Evolutionary conservation across 2,797 vertebrate species (phyloP), one percentile per base, ranked within the genome.

Genomic region (Macropus fuliginosus): DNA sequence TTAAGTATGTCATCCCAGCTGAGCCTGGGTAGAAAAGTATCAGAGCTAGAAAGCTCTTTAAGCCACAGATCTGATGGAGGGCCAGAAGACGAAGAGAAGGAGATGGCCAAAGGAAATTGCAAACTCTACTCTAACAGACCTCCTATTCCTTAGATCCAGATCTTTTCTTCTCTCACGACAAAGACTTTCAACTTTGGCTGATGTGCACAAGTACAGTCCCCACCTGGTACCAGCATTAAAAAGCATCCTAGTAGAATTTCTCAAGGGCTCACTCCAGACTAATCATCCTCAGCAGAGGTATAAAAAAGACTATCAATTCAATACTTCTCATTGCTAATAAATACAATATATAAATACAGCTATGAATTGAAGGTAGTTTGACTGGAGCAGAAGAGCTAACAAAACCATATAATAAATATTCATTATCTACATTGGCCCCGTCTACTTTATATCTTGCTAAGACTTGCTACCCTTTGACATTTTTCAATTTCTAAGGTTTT

Each of bases 161-260:
- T 81, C 40, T 91, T 57, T 0, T 12, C 28, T 40, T 87, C 40
- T 87, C 74, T 87, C 40, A 46, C 8, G 66, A 81, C 66, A 81
- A 81, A 81, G 66, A 81, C 66, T 81, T 81, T 81, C n/a, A 81
- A 87, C 74, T 87, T 89, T 89, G 91, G 40, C 56, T 93, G 91
- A 81, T n/a, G 40, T 3, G 54, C 96, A 13, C 14, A 56, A 29
- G 55, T 54, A 89, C 52, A 57, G 91, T 46, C 87, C 66, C 90
- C 81, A 81, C 96, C 46, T 89, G 94, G 91, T 57, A 40, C 57
- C 55, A 90, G 93, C 91, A 96, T 91, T 87, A 97, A 93, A 96
- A 95, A 96, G 91, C 94, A 96, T 93, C 92, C 94, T 96, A 94
- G 94, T 96, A 96, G 81, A 52, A 52, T 91, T 29, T 74, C 62